phyloP scores from a whole-genome alignment of 2,888 invertebrate genomes.

The Unio pictorum region DNA sequence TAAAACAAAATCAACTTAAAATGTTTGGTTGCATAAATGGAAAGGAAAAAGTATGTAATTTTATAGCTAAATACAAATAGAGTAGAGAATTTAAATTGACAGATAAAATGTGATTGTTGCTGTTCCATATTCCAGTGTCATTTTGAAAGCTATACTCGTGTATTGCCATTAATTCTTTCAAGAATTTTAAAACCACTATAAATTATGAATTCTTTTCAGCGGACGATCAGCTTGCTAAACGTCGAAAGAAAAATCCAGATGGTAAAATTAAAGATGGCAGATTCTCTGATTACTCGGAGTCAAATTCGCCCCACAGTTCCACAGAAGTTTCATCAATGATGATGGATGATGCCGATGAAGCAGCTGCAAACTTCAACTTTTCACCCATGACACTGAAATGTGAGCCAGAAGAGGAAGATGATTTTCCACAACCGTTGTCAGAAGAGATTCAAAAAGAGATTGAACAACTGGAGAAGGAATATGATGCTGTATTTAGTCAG shows the following conservation, averaged over 20 bases:
- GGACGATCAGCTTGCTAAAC: constrained; percentile 62
- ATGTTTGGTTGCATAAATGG: too few relatives aligned
- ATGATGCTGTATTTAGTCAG: constrained; percentile 49
- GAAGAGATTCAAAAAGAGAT: constrained; percentile 40
- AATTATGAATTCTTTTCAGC: constrained; percentile 26
- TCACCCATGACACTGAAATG: constrained; percentile 13
- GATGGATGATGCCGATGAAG: constrained; percentile 25
- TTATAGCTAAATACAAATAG: too few relatives aligned
- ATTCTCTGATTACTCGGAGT: too few relatives aligned
- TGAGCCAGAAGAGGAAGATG: constrained; percentile 26
- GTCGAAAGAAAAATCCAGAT: constrained; percentile 38
- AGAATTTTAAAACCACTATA: too few relatives aligned
- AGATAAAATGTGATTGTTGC: too few relatives aligned
- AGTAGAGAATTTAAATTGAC: too few relatives aligned
- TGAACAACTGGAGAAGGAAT: constrained; percentile 34
- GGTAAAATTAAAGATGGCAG: too few relatives aligned
- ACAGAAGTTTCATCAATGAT: constrained; percentile 19
- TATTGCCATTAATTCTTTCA: too few relatives aligned
- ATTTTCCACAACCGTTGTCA: constrained; percentile 22
- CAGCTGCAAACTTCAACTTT: constrained; percentile 23
- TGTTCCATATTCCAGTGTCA: too few relatives aligned
- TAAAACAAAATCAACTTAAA: too few relatives aligned
- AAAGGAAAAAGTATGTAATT: too few relatives aligned
- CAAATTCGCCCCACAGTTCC: background rate
- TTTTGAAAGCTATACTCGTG: too few relatives aligned